Percentiles rank a stretch among this genome's conserved stretches.
These are phyloP conservation scores for Ornithoptera priamus DNA, from an alignment of 2,888 invertebrate species.

Conservation along the genomic window DNA sequence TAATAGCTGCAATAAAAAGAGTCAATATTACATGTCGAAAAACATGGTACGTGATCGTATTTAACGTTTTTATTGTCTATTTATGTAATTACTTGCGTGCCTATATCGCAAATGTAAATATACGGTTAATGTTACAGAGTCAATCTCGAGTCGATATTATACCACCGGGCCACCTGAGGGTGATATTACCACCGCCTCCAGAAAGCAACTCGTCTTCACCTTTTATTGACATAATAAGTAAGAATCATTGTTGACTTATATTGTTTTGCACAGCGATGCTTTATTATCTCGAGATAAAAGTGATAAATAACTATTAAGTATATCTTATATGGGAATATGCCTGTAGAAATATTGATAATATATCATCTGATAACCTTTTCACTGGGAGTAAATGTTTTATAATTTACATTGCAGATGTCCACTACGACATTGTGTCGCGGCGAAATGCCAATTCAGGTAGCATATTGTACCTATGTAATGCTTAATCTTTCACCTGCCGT, in stretches of 20 bases:
- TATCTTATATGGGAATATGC: not conserved
- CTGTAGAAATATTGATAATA: not conserved
- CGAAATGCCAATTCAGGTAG: slow-evolving; percentile 20
- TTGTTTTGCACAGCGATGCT: slow-evolving; percentile 5
- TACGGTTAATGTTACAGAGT: slow-evolving; percentile 57
- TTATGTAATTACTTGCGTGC: slow-evolving; percentile 56
- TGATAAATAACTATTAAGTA: not conserved
- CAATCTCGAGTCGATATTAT: slow-evolving; percentile 59
- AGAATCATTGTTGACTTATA: slow-evolving; percentile 34
- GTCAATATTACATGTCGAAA: slow-evolving; percentile 44
- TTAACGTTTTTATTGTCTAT: slow-evolving; percentile 57
- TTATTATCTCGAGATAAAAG: not conserved
- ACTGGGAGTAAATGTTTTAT: not conserved
- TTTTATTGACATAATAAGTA: slow-evolving; percentile 62
- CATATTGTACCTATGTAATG: slow-evolving; percentile 5
- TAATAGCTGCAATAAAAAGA: slow-evolving; percentile 41
- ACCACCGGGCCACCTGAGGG: slow-evolving; percentile 62
- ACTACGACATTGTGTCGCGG: slow-evolving; percentile 3
- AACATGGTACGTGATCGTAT: slow-evolving; percentile 46
- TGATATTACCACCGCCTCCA: slow-evolving; percentile 61
- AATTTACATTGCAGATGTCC: not conserved
- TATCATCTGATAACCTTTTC: not conserved
- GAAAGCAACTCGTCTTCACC: slow-evolving; percentile 61
- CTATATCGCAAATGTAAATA: slow-evolving; percentile 51
- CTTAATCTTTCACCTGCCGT: slow-evolving; percentile 6